Conservation (phyloP, 1,140 invertebrate species). For the Battus philenor region DNA sequence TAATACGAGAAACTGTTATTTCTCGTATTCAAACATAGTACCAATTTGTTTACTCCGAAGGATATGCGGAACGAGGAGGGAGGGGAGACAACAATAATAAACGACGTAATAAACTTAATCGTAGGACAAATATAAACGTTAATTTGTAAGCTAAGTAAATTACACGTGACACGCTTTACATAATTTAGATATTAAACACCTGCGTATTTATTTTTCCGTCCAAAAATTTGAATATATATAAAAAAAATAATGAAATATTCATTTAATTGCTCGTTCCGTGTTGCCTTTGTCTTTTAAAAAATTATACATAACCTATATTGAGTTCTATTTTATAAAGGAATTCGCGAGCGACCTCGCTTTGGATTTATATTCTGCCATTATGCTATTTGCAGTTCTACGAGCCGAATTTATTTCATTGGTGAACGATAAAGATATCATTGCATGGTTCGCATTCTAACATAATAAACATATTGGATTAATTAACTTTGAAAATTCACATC, state of each 20-base stretch:
- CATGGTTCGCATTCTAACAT: slow-evolving; percentile 33
- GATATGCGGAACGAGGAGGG: neutral
- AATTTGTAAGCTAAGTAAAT: slow-evolving; percentile 15
- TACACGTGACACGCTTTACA: slow-evolving; percentile 15
- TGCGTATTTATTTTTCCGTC: slow-evolving; percentile 16
- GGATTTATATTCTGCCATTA: slow-evolving; percentile 43
- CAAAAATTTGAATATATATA: slow-evolving; percentile 23
- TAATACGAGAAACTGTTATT: too few species aligned
- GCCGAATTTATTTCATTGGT: slow-evolving; percentile 39
- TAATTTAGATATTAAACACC: slow-evolving; percentile 22
- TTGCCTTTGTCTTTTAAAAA: slow-evolving; percentile 32
- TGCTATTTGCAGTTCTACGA: slow-evolving; percentile 33
- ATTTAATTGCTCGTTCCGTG: slow-evolving; percentile 39
- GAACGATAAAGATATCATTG: slow-evolving; percentile 38
- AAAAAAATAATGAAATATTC: slow-evolving; percentile 53
- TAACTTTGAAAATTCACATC: too few species aligned
- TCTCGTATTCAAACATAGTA: too few species aligned
- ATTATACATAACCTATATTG: slow-evolving; percentile 30
- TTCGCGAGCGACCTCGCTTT: slow-evolving; percentile 31
- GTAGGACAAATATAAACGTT: slow-evolving; percentile 13
- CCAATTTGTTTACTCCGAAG: too few species aligned
- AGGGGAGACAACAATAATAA: neutral
- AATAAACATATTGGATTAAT: too few species aligned
- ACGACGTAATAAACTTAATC: slow-evolving; percentile 3
- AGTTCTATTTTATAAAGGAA: slow-evolving; percentile 20